Base-by-base conservation (phyloP, 2,888 invertebrate genomes). In the Dendrolimus houi region DNA sequence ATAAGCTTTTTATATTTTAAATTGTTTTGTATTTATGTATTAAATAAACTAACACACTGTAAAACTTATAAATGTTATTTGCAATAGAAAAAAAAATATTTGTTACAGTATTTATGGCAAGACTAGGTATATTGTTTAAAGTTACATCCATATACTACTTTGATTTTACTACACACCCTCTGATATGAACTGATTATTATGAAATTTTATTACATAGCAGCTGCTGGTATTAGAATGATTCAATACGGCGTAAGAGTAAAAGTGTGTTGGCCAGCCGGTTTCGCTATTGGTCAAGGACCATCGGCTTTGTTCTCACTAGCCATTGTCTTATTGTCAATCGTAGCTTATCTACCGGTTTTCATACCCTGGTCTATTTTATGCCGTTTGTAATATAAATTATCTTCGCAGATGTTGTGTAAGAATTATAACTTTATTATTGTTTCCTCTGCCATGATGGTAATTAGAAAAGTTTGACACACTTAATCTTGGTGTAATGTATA, bases 231-330 rank as follows among this genome's bases (percentile, higher is more conserved):
- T 67, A 53, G 58, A 62, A 58, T 67, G 57, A 72, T 75, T 68
- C 69, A 72, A 71, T 66, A 64, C 69, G 72, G 71, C 64, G 72
- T 73, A 77, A 78, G 79, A 81, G 82, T 83, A 82, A 82, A 83
- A 81, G 83, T 80, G 71, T 76, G 74, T 67, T 69, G 65, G 60
- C 64, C 70, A 64, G 72, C 74, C 72, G 74, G 72, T 75, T 67
- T 63, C 63, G 64, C 67, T 75, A 67, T 74, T 75, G 77, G 83
- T 83, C 86, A 87, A 86, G 86, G 86, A 81, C 82, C 72, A 75
- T 70, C 64, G 63, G 70, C 79, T 81, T 85, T 82, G 79, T 79
- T 78, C 77, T 73, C 67, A 61, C 64, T 59, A 60, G 59, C 59
- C 63, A 68, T 67, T 63, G 66, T 62, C 67, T 68, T 64, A 69